Evolutionary conservation across 1,140 invertebrate species (phyloP), one percentile per base, ranked within the genome.

Genomic region (Drosophila leontia): DNA sequence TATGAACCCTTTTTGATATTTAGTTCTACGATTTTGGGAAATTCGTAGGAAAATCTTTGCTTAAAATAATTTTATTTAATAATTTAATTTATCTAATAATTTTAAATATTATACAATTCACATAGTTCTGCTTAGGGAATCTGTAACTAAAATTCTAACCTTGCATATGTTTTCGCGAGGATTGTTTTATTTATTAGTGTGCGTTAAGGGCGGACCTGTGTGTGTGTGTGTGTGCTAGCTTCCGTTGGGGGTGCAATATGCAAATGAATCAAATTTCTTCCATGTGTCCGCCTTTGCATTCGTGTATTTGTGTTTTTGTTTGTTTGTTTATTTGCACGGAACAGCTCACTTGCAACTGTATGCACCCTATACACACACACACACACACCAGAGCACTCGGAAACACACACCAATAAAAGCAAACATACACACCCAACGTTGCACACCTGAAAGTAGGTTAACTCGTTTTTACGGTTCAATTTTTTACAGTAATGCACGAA

Each of bases 261-360:
- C 80, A 80, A 80, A 63, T 78, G 75, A 78, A 78, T 78, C 75
- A 71, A 78, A 78, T 71, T 71, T 56, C 67, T 59, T 79, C 51
- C 60, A 42, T 77, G 44, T 57, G 59, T 80, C 23, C 59, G 69
- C 48, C 51, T 45, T 34, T 74, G 76, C 65, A 26, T 53, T 48
- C 32, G 60, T 56, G 35, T 65, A 48, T 74, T 56, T 63, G 69
- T 80, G 63, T 48, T 23, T 32, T 42, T 68, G 56, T 74, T 60
- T 61, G 56, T 75, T 72, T 60, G 55, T 74, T 74, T 74, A 74
- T 62, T 53, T 53, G 69, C 69, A 75, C 45, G 68, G 32, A 75
- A 62, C 56, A 60, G 57, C 34, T 11, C 12, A 29, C 56, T 45
- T 80, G 62, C 59, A 60, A 45, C 34, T 59, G 50, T 68, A 42